These are phyloP conservation scores for Platycnemis pennipes DNA, from an alignment of 2,888 invertebrate species.

Conservation along the genomic window DNA sequence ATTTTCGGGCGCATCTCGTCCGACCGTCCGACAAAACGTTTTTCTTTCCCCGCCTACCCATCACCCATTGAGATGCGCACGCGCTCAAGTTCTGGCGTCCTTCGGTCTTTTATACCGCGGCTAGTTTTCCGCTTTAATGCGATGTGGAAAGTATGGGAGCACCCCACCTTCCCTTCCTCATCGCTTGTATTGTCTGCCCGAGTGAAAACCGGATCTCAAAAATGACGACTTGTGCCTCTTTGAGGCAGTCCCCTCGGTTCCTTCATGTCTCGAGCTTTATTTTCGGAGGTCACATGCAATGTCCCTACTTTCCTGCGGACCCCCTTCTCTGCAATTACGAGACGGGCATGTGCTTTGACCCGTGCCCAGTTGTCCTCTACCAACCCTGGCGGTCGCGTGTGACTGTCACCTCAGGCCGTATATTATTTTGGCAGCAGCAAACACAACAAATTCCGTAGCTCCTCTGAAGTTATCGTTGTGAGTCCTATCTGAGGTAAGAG, in stretches of 20 bases:
- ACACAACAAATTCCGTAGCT: background rate
- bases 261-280: background rate
- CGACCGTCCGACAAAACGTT: slow-evolving; percentile 2
- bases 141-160: background rate
- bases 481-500: background rate
- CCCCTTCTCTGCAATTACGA: background rate
- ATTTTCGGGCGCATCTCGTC: background rate
- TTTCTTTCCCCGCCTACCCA: background rate
- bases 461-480: background rate
- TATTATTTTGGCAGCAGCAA: background rate
- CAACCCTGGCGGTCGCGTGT: background rate
- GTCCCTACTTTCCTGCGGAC: background rate
- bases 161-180: background rate
- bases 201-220: slow-evolving; percentile 41
- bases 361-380: background rate
- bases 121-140: slow-evolving; percentile 22
- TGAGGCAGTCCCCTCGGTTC: background rate
- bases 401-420: background rate
- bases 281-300: background rate
- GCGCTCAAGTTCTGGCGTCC: background rate
- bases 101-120: background rate
- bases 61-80: background rate
- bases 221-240: background rate
- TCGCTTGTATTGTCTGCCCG: background rate
- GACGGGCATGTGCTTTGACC: background rate